Base-by-base conservation (phyloP, 2,797 vertebrate species). In the Macroramphosus scolopax region DNA sequence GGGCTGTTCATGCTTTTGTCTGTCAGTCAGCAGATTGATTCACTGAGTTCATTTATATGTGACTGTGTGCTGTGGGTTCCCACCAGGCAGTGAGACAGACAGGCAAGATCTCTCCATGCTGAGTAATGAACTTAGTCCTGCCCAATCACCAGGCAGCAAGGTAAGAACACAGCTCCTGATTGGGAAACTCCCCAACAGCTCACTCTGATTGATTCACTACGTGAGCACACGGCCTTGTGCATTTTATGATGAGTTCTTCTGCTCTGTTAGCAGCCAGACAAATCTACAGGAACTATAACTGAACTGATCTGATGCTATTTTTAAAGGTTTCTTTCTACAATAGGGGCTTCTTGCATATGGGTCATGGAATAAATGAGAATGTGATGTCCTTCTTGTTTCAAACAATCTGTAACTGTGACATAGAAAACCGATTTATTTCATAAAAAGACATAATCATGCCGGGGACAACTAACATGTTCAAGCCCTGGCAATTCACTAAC, bases 51-150 rank as follows among this genome's bases (percentile, higher is more conserved):
- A 72, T 85, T 74, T 78, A 67, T 82, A 39, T 80, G 82, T 82
- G 53, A 77, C 63, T 74, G 70, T 82, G 63, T 78, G 73, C 57
- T 78, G 61, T 70, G 87, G 86, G 75, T 78, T 83, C 75, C 77
- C 78, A 82, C 29, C 91, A 98, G 96, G 93, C 78, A 94, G 89
- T 83, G 94, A 96, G 3, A 80, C 89, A 69, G 94, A 98, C 81
- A 87, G 85, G 71, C 87, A 89, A 53, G 90, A 89, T 24, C 80
- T 85, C 1, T 61, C 87, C 0, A 80, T 80, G 7, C 72, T 91
- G 68, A 92, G 81, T 77, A 92, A 94, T 62, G 94, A 98, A 69
- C 87, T 90, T 73, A 93, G 94, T 45, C 92, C 89, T 37, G 92
- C 92, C 62, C 93, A 93, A 17, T 92, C 92, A 70, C 93, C 94